Conservation (phyloP, 2,797 vertebrate species). For the Mus spretus region DNA sequence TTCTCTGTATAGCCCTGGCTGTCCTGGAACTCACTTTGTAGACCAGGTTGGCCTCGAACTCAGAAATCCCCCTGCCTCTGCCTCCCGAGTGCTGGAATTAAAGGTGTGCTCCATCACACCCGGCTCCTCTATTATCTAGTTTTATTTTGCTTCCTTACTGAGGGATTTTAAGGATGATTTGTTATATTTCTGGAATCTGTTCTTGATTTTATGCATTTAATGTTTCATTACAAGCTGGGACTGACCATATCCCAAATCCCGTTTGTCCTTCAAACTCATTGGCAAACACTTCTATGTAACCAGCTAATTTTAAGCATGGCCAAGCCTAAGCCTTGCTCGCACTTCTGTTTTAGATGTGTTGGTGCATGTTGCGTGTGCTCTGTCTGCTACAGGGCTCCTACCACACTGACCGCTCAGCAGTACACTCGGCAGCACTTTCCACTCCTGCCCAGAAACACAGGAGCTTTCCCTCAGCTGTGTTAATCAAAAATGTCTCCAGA, state of each 20-base stretch:
- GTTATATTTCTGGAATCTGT: constrained; percentile 21
- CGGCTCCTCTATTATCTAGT: background rate
- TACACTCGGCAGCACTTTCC: background rate
- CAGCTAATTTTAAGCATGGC: background rate
- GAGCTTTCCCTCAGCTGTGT: background rate
- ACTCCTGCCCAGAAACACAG: background rate
- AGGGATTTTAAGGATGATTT: background rate
- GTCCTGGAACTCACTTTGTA: too few relatives aligned
- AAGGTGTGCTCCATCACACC: too few relatives aligned
- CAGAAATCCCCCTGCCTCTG: too few relatives aligned
- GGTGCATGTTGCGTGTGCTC: background rate
- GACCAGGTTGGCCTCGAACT: too few relatives aligned
- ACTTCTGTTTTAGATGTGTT: background rate
- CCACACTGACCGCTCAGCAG: rapidly evolving
- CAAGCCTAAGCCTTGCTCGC: background rate
- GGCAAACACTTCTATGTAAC: background rate
- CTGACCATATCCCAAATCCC: background rate
- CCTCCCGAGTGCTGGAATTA: too few relatives aligned
- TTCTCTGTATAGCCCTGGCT: too few relatives aligned
- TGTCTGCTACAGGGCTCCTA: background rate
- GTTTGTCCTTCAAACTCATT: background rate
- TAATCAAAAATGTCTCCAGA: background rate
- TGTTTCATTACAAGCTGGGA: background rate
- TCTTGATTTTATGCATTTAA: background rate
- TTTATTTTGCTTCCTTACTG: background rate